A percentile compares a stretch with the other conserved stretches of the same genome.
Evolutionary conservation across 2,113 vertebrate genomes (phyloP).

Genomic region (Myotis yumanensis): DNA sequence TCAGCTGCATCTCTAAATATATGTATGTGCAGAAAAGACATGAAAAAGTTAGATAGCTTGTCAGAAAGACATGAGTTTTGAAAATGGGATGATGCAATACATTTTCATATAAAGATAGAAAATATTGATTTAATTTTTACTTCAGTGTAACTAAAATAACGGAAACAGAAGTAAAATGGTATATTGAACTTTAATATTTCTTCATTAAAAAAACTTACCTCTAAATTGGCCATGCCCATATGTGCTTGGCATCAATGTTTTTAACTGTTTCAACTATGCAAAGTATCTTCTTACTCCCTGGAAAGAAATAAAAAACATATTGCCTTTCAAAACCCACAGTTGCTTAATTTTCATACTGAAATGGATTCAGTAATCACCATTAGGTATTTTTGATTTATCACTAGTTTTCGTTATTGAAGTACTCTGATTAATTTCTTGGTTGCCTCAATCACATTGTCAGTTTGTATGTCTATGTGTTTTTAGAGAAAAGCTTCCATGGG

Average conservation of each 20-base stretch:
- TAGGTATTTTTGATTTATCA: background rate
- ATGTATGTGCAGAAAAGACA: background rate
- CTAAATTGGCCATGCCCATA: background rate
- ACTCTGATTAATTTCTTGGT: background rate
- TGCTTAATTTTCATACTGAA: background rate
- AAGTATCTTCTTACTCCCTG: background rate
- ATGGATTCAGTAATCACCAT: background rate
- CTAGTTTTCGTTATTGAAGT: background rate
- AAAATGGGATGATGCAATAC: background rate
- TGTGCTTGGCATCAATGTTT: background rate
- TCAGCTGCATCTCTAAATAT: background rate
- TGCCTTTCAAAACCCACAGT: background rate
- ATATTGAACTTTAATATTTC: background rate
- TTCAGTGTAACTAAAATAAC: background rate
- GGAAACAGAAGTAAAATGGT: background rate
- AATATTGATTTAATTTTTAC: constrained; percentile 1
- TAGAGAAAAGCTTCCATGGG: background rate
- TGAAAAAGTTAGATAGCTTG: background rate
- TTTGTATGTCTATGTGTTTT: background rate
- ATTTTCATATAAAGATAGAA: background rate
- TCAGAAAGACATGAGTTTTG: background rate
- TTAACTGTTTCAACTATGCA: background rate
- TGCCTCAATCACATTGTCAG: background rate
- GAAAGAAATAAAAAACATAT: background rate
- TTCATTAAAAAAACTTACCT: background rate